These are phyloP conservation scores for Machimus rusticus DNA, from an alignment of 2,888 invertebrate genomes.

Conservation along the genomic window DNA sequence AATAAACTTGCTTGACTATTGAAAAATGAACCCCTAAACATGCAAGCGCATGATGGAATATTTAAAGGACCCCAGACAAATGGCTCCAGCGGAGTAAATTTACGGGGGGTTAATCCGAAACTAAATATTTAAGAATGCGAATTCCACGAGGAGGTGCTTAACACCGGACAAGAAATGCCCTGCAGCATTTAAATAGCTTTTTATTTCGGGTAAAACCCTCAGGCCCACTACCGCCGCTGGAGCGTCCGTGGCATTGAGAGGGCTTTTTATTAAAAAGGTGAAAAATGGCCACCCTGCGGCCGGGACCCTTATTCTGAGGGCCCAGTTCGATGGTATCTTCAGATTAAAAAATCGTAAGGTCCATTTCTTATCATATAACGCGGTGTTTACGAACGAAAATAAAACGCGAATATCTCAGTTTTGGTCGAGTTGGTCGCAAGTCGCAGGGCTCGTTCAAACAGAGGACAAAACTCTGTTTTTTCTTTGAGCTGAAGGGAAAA, in stretches of 20 bases:
- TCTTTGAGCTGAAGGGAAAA: neutral
- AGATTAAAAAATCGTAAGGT: constrained; percentile 25
- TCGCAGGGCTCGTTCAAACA: neutral
- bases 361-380: constrained; percentile 20
- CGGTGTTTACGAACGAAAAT: neutral
- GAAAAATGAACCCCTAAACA: neutral
- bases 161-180: neutral
- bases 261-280: neutral
- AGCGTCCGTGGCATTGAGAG: neutral
- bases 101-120: neutral
- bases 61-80: neutral
- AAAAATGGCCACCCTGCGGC: neutral
- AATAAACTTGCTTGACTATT: no score
- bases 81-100: neutral
- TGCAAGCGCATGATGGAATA: neutral
- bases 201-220: neutral
- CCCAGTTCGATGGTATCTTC: constrained; percentile 15
- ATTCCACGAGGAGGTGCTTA: neutral
- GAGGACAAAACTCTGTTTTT: neutral
- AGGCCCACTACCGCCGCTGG: neutral
- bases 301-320: neutral
- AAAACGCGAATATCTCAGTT: constrained; percentile 27
- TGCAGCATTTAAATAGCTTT: neutral
- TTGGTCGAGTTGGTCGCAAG: neutral
- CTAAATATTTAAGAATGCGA: neutral